Evolutionary conservation across 2,797 vertebrate genomes (phyloP).

Genomic region (Girardinus metallicus): DNA sequence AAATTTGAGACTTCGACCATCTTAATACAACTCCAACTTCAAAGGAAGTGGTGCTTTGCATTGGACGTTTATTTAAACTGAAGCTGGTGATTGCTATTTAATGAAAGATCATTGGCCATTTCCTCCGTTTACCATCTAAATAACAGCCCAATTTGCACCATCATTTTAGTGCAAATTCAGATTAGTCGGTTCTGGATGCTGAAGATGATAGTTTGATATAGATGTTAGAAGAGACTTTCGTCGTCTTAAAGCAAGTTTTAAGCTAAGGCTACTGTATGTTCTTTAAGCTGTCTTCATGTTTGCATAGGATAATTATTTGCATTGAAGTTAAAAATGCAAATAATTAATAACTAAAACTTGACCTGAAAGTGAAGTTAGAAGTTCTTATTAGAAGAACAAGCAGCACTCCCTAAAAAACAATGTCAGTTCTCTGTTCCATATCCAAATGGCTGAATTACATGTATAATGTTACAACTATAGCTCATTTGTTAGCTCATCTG

Average conservation of each 20-base stretch:
- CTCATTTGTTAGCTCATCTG: neutral
- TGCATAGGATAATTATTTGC: neutral
- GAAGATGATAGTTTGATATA: neutral
- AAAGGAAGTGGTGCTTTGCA: neutral
- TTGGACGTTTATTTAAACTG: neutral
- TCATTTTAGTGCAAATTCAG: neutral
- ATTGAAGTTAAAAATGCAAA: neutral
- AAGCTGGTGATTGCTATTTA: neutral
- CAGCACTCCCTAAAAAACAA: neutral
- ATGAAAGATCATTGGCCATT: neutral
- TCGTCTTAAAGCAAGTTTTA: neutral
- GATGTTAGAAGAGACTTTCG: neutral
- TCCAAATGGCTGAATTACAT: neutral
- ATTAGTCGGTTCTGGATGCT: neutral
- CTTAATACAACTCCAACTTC: neutral
- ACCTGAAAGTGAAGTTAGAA: neutral
- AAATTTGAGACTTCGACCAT: neutral
- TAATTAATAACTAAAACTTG: too few species aligned
- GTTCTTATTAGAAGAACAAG: neutral
- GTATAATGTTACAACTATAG: neutral
- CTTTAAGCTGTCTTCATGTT: neutral
- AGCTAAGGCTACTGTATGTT: neutral
- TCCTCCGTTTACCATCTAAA: neutral
- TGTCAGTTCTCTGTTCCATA: neutral
- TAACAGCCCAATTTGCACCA: neutral